Evolutionary conservation across 2,888 invertebrate species (phyloP), one percentile per base, ranked within the genome.

Genomic region (Liposcelis brunnea): DNA sequence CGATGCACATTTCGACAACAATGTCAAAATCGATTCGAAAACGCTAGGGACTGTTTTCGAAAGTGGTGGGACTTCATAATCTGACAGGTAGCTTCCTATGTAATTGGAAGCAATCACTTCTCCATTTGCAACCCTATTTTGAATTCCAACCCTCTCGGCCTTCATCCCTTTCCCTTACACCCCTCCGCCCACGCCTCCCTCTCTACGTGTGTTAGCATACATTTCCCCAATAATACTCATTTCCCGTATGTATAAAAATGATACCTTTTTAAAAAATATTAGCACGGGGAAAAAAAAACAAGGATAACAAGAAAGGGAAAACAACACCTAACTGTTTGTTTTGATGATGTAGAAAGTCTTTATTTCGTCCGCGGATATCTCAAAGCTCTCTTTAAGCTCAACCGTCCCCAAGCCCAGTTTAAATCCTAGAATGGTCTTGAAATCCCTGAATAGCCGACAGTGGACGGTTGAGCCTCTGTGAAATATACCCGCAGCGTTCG

Each of bases 51-150:
- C 26, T 26, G 26, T 4, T 26, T 26, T 26, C 26, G 40, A 40
- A 40, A 19, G 21, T 40, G 40, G 40, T 19, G 40, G 40, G 40
- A 40, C 40, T 19, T 40, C 40, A 40, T 40, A 40, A 40, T 40
- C 40, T 40, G 40, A 40, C 40, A 40, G 40, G 40, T 40, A 40
- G 40, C 40, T 40, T 40, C 40, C 40, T 40, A 40, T 40, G 40
- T 40, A 40, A 40, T 40, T 40, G 40, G 40, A 40, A 40, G 40
- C 40, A 40, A 40, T 40, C 40, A 40, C 40, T 40, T 40, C 40
- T 40, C 40, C 40, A 40, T 40, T 40, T 40, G 40, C 40, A 18
- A 40, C 40, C 40, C 40, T 40, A 40, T 40, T 40, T 40, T 21
- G 40, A 40, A 40, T 40, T 40, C 40, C 26, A 18, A 21, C 40